phyloP scores from a whole-genome alignment of 2,888 invertebrate genomes.

The Lithosia quadra region DNA sequence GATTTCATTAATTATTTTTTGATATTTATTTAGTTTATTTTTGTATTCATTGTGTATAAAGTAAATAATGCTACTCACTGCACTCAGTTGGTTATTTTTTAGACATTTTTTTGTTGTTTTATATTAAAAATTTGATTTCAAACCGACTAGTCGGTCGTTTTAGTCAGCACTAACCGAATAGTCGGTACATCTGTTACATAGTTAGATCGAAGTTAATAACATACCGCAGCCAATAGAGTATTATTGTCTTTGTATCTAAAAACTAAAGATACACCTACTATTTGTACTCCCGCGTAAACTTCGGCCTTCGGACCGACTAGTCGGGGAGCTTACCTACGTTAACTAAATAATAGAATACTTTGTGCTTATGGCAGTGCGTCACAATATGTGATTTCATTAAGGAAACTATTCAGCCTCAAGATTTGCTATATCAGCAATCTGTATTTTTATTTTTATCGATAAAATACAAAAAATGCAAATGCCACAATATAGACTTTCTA shows the following conservation, averaged over 20 bases:
- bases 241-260: background rate
- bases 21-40: too few relatives aligned
- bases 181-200: constrained; percentile 3
- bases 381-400: too few relatives aligned
- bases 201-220: background rate
- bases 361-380: too few relatives aligned
- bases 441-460: too few relatives aligned
- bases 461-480: too few relatives aligned
- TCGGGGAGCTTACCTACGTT: too few relatives aligned
- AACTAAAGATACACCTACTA: background rate
- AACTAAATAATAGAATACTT: too few relatives aligned
- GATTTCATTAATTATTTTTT: background rate
- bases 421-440: too few relatives aligned
- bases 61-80: background rate
- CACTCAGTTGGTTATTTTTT: background rate
- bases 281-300: too few relatives aligned
- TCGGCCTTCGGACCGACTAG: background rate
- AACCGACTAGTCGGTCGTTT: background rate
- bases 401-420: too few relatives aligned
- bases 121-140: background rate
- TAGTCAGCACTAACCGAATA: background rate
- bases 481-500: too few relatives aligned
- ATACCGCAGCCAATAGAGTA: background rate
- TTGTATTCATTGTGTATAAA: too few relatives aligned
- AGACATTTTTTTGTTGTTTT: background rate